Evolutionary conservation across 2,113 vertebrate species (phyloP).

Genomic region (Helogale parvula): DNA sequence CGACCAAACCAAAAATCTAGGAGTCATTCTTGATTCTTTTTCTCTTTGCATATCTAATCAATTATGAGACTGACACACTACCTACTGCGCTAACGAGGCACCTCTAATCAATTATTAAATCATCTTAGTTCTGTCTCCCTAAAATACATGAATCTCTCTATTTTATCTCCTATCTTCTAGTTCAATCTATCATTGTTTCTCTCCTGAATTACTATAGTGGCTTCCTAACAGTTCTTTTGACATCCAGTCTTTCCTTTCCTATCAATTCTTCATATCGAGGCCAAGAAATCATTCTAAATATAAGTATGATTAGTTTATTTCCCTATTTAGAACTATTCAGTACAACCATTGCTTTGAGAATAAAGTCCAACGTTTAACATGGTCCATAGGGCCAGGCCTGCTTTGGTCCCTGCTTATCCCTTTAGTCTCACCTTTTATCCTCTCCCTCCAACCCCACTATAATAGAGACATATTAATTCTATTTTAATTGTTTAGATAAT

Average conservation of each 20-base stretch:
- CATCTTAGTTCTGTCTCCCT: background rate
- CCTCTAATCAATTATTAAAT: background rate
- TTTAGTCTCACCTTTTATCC: background rate
- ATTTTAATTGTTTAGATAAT: constrained; percentile 6
- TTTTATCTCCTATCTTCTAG: background rate
- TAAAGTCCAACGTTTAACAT: background rate
- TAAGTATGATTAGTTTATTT: background rate
- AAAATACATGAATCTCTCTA: background rate
- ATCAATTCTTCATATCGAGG: background rate
- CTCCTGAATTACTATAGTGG: background rate
- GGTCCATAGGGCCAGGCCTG: background rate
- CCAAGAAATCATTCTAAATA: background rate
- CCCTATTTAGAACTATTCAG: background rate
- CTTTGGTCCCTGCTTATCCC: background rate
- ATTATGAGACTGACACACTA: too few relatives aligned
- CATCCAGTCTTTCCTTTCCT: background rate
- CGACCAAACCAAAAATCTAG: background rate
- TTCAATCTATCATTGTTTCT: background rate
- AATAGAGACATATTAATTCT: background rate
- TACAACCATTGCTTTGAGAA: background rate
- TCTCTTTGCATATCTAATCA: background rate
- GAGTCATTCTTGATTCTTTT: background rate
- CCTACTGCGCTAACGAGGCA: too few relatives aligned
- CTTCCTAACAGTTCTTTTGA: background rate
- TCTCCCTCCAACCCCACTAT: background rate